A percentile compares a stretch with the other conserved stretches of the same genome.
These are phyloP conservation scores for Anolis sagrei DNA, from an alignment of 2,113 vertebrate genomes.

Conservation along the genomic window DNA sequence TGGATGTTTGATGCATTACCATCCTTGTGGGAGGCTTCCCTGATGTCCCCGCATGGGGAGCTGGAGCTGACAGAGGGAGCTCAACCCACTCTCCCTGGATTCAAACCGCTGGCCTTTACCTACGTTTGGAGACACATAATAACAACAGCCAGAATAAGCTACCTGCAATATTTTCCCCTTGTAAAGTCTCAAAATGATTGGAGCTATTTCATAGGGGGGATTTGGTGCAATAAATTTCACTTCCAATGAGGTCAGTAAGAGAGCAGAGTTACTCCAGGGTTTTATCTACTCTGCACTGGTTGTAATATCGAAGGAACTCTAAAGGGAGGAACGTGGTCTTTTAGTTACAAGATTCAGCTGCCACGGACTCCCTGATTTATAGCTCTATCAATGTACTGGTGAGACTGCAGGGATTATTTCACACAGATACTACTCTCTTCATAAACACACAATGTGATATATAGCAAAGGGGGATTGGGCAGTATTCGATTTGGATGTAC, in stretches of 20 bases:
- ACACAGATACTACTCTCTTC: neutral
- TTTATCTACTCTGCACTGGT: neutral
- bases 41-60: no score
- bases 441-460: neutral
- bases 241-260: conserved; percentile 8
- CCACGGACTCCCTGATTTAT: neutral
- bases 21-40: no score
- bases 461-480: neutral
- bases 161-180: neutral
- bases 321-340: conserved; percentile 20
- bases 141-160: neutral
- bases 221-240: conserved; percentile 14
- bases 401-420: neutral
- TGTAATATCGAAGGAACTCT: neutral
- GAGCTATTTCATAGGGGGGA: neutral
- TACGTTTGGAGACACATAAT: neutral
- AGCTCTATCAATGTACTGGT: neutral
- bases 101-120: no score
- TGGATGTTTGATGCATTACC: no score
- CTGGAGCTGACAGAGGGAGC: no score
- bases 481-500: no score
- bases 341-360: neutral
- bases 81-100: no score
- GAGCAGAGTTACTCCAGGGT: conserved; percentile 5
- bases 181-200: neutral